Base-by-base conservation (phyloP, 2,888 invertebrate species). In the Acrobeloides nanus region DNA sequence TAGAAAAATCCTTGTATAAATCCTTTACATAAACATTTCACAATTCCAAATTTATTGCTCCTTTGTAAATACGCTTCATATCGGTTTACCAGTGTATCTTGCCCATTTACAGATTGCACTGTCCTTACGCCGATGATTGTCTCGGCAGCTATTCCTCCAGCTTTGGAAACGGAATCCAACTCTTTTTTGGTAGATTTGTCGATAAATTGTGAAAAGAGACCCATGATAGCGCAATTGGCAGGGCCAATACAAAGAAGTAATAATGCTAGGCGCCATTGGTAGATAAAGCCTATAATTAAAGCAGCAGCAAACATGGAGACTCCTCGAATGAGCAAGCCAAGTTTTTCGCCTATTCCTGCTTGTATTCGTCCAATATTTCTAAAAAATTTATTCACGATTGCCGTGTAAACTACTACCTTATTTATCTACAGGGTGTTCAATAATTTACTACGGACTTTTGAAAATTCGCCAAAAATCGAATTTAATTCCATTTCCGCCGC, bases 271-370 rank as follows among this genome's bases (percentile, higher is more conserved):
- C n/a, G n/a, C n/a, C n/a, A n/a, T n/a, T n/a, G n/a, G n/a, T n/a
- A n/a, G n/a, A n/a, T n/a, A n/a, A n/a, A n/a, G n/a, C n/a, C n/a
- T n/a, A n/a, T n/a, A n/a, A n/a, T n/a, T n/a, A n/a, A n/a, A n/a
- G n/a, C n/a, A n/a, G n/a, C n/a, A n/a, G n/a, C n/a, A n/a, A n/a
- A n/a, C n/a, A n/a, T n/a, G n/a, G n/a, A n/a, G n/a, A n/a, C n/a
- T n/a, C n/a, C n/a, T n/a, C n/a, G 1, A 18, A 57, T 47, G 8
- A 55, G 42, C 3, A 55, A 38, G n/a, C 55, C 55, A 6, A 55
- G 35, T 26, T 55, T 55, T 37, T 55, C 55, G 18, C 55, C 55
- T 23, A 55, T 55, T 5, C 55, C 55, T 55, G 50, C 55, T 24
- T 35, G 35, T 35, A 53, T 53, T n/a, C 53, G 38, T 20, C 55